Evolutionary conservation across 2,888 invertebrate species (phyloP).

Genomic region (Nasonia oneida): DNA sequence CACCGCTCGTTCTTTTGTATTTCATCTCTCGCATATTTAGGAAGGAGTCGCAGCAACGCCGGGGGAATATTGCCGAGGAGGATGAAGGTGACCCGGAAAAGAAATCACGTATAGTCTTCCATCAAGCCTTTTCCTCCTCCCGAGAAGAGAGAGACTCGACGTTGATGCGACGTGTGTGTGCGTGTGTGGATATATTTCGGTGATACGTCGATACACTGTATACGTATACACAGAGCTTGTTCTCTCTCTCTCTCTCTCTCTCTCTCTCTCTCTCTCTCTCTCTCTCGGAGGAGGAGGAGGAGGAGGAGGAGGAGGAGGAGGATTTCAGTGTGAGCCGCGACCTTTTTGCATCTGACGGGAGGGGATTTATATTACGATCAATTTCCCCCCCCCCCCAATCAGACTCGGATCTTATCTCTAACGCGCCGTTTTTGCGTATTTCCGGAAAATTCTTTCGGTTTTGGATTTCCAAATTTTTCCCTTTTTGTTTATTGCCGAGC

Average conservation of each 20-base stretch:
- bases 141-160: slow-evolving; percentile 8
- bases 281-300: background rate
- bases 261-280: no score
- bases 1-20: background rate
- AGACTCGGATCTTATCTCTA: background rate
- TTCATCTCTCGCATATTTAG: slow-evolving; percentile 38
- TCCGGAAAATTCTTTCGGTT: background rate
- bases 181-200: background rate
- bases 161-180: slow-evolving; percentile 17
- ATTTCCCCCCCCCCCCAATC: background rate
- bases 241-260: background rate
- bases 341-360: background rate
- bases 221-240: background rate
- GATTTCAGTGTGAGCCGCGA: slow-evolving; percentile 8
- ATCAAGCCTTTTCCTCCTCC: slow-evolving; percentile 19
- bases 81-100: slow-evolving; percentile 21
- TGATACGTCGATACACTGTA: background rate
- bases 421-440: background rate
- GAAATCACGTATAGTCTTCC: slow-evolving; percentile 41
- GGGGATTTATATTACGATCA: no score
- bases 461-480: background rate
- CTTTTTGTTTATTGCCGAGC: background rate
- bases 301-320: background rate
- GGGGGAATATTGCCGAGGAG: slow-evolving; percentile 24
- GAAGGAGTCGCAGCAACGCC: background rate